Percentiles rank a stretch among this genome's conserved stretches.
Conservation (phyloP, 1,140 invertebrate genomes). For the Varroa destructor region DNA sequence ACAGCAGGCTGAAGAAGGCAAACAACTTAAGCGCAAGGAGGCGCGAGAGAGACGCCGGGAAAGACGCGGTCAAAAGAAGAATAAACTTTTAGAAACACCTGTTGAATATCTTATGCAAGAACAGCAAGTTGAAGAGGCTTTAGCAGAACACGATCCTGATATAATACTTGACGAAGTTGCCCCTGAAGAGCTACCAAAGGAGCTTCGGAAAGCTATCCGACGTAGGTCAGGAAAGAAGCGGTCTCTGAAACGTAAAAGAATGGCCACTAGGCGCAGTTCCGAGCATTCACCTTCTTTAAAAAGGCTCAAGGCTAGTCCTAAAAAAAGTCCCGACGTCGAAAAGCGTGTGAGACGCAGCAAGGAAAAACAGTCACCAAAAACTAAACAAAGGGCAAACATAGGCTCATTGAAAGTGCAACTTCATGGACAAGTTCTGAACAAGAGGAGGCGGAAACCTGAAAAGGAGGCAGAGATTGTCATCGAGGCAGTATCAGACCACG, state of each 20-base stretch:
- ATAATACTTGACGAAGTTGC: constrained; percentile 17
- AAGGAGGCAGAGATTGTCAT: no score
- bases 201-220: background rate
- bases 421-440: constrained; percentile 11
- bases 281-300: background rate
- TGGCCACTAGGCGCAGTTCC: background rate
- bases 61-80: no score
- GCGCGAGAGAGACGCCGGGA: no score
- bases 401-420: constrained; percentile 21
- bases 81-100: no score
- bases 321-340: background rate
- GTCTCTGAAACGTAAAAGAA: no score
- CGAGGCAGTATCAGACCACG: no score
- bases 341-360: background rate
- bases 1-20: constrained; percentile 8
- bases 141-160: no score
- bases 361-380: background rate
- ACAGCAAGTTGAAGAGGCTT: no score
- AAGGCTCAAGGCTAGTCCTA: background rate
- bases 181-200: constrained; percentile 6
- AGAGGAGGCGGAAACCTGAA: background rate
- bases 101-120: no score
- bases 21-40: no score
- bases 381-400: background rate
- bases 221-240: no score